Evolutionary conservation across 2,113 vertebrate genomes (phyloP).

Genomic region (Climacteris rufus): DNA sequence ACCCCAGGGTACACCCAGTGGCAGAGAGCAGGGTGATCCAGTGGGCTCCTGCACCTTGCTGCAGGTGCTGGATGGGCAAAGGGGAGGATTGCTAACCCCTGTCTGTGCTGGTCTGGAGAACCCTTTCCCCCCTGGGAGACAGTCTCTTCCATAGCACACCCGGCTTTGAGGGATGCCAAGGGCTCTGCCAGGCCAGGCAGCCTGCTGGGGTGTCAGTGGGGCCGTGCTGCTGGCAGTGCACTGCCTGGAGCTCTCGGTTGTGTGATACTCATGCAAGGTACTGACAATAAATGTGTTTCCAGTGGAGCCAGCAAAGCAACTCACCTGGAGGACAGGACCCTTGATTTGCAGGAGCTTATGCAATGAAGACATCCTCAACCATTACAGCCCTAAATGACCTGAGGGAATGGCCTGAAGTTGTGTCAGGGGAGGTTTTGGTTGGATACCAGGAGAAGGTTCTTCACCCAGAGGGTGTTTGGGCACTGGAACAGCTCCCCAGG

Average conservation of each 20-base stretch:
- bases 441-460: neutral
- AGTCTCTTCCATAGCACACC: neutral
- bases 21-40: neutral
- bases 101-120: neutral
- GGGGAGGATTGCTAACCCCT: rapidly evolving
- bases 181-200: neutral
- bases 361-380: neutral
- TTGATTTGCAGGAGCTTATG: neutral
- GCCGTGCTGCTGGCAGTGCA: neutral
- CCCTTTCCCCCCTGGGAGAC: neutral
- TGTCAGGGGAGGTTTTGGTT: neutral
- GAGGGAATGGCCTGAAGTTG: neutral
- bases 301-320: neutral
- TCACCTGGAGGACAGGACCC: neutral
- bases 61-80: rapidly evolving
- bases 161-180: neutral
- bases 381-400: neutral
- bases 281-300: neutral
- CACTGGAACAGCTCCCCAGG: neutral
- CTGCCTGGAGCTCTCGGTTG: neutral
- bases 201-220: neutral
- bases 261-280: rapidly evolving
- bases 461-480: neutral
- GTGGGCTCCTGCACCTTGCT: neutral
- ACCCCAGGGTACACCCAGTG: rapidly evolving